Conservation (phyloP, 2,888 invertebrate species). For the Cordilura impudica region DNA sequence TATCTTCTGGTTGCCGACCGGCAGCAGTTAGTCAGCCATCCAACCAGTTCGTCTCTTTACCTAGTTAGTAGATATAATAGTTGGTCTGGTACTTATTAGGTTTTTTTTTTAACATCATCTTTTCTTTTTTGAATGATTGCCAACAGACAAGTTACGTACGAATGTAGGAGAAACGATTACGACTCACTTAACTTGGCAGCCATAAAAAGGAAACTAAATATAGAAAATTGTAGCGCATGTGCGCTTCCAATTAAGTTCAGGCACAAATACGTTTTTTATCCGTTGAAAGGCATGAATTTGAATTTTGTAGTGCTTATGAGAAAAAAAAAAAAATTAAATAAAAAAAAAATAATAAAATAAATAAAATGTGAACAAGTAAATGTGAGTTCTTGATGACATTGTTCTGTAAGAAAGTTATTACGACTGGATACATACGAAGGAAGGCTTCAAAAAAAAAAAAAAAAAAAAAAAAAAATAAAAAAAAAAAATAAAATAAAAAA, state of each 20-base stretch:
- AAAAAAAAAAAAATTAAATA: too few relatives aligned
- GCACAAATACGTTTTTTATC: too few relatives aligned
- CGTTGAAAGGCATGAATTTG: too few relatives aligned
- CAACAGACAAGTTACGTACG: neutral
- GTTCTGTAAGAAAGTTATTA: too few relatives aligned
- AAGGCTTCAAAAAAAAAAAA: too few relatives aligned
- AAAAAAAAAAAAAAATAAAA: too few relatives aligned
- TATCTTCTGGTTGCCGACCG: neutral
- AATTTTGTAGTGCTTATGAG: too few relatives aligned
- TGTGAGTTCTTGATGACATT: too few relatives aligned
- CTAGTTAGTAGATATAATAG: conserved; percentile 35
- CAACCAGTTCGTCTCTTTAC: conserved; percentile 12
- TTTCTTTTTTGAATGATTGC: conserved; percentile 12
- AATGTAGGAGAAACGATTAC: conserved; percentile 27
- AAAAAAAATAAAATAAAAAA: too few relatives aligned
- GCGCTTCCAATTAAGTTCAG: conserved; percentile 27
- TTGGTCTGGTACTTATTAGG: conserved; percentile 6
- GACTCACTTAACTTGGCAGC: conserved; percentile 8
- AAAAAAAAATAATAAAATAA: too few relatives aligned
- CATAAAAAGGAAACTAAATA: neutral
- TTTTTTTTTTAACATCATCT: neutral
- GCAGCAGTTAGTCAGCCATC: neutral
- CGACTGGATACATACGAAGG: too few relatives aligned
- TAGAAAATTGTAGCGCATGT: conserved; percentile 21
- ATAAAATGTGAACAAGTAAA: too few relatives aligned